A percentile compares a stretch with the other conserved stretches of the same genome.
phyloP scores from a whole-genome alignment of 2,888 invertebrate genomes.

The Dryadula phaetusa region DNA sequence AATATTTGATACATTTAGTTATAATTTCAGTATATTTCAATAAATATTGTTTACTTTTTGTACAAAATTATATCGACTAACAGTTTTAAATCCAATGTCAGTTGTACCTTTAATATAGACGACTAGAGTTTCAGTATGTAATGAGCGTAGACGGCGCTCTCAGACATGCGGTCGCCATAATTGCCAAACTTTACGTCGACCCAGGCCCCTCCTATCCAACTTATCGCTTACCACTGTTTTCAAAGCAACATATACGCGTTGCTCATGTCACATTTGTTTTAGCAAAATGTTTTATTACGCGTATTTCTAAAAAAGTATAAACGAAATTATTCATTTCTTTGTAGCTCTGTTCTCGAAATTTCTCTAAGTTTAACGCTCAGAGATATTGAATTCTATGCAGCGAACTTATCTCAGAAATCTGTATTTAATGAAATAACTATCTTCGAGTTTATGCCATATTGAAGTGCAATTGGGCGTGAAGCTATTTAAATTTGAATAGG shows the following conservation, averaged over 20 bases:
- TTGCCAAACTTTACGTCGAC: conserved; percentile 81
- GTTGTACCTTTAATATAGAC: conserved; percentile 77
- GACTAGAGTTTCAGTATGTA: conserved; percentile 77
- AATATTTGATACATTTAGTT: not conserved
- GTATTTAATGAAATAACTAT: conserved; percentile 81
- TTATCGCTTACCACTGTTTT: conserved; percentile 79
- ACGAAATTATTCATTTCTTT: conserved; percentile 31
- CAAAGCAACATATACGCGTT: conserved; percentile 70
- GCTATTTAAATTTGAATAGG: conserved; percentile 84
- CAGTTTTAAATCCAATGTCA: conserved; percentile 28
- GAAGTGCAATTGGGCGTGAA: conserved; percentile 83
- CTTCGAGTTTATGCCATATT: conserved; percentile 74
- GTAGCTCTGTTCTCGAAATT: conserved; percentile 31
- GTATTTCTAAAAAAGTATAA: conserved; percentile 28
- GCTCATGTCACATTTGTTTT: conserved; percentile 34
- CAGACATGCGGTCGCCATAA: conserved; percentile 83
- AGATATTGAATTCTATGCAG: conserved; percentile 54
- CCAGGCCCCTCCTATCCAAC: conserved; percentile 64
- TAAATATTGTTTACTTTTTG: not conserved
- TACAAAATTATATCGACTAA: not conserved
- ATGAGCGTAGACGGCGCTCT: conserved; percentile 81
- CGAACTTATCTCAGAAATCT: conserved; percentile 64
- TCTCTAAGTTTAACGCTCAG: conserved; percentile 44
- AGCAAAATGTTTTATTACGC: conserved; percentile 17
- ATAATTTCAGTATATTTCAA: not conserved